Evolutionary conservation across 2,797 vertebrate genomes (phyloP).

Genomic region (Poeciliopsis infans): DNA sequence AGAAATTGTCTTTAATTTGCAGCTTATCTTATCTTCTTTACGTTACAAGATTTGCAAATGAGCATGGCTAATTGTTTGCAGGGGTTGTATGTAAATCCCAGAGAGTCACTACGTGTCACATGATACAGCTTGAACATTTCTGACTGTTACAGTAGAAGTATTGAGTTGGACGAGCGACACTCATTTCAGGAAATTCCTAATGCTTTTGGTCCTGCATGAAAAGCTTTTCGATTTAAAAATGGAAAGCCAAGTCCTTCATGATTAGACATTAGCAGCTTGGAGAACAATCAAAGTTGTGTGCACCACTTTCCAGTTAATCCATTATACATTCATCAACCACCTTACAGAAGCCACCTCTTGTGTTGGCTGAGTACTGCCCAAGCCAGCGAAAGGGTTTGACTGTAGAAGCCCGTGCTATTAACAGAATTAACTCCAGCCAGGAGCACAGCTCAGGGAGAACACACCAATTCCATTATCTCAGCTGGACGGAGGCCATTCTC

Average conservation of each 20-base stretch:
- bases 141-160: constrained; percentile 8
- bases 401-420: constrained; percentile 80
- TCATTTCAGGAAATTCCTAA: constrained; percentile 10
- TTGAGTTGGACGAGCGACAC: constrained; percentile 6
- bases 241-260: constrained; percentile 62
- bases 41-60: not conserved
- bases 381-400: constrained; percentile 61
- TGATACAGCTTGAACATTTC: constrained; percentile 29
- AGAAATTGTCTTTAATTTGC: constrained; percentile 11
- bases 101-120: constrained; percentile 5
- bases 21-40: not conserved
- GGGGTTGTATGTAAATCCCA: constrained; percentile 6
- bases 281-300: constrained; percentile 78
- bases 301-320: constrained; percentile 78
- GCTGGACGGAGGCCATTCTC: constrained; percentile 81
- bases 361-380: constrained; percentile 56
- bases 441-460: constrained; percentile 81
- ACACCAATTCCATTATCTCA: constrained; percentile 88
- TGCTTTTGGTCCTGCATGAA: constrained; percentile 40
- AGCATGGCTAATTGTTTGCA: constrained; percentile 2
- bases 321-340: constrained; percentile 79
- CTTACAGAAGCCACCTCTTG: constrained; percentile 64
- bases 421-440: constrained; percentile 85
- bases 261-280: constrained; percentile 77
- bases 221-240: constrained; percentile 57